phyloP scores from a whole-genome alignment of 2,797 vertebrate genomes.

The Fistularia commersonii region DNA sequence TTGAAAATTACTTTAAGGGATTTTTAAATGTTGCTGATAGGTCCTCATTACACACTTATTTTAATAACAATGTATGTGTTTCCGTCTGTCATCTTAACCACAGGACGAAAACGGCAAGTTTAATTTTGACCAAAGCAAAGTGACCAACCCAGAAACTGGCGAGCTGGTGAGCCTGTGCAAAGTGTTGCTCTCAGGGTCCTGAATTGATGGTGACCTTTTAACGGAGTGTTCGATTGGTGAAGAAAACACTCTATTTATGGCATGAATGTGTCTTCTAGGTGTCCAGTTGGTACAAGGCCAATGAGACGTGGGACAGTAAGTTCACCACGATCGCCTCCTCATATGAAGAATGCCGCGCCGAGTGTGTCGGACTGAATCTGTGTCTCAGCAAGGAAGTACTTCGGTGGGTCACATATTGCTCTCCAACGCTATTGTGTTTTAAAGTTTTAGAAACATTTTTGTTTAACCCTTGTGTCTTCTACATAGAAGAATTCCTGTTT shows the following conservation, averaged over 20 bases:
- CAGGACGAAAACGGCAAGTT: slow-evolving; percentile 84
- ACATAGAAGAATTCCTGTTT: too few relatives aligned
- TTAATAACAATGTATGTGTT: background rate
- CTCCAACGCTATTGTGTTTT: too few relatives aligned
- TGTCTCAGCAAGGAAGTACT: slow-evolving; percentile 84
- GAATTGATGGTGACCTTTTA: background rate
- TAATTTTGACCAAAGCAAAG: slow-evolving; percentile 83
- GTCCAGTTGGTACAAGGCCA: slow-evolving; percentile 85
- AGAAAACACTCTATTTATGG: background rate
- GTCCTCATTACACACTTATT: too few relatives aligned
- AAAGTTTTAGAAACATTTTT: background rate
- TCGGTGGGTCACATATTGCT: slow-evolving; percentile 65
- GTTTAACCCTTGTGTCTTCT: background rate
- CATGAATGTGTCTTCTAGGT: slow-evolving; percentile 64
- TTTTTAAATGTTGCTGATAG: too few relatives aligned
- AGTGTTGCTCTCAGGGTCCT: background rate
- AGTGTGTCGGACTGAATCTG: slow-evolving; percentile 90
- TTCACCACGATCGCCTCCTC: slow-evolving; percentile 89
- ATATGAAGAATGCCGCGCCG: slow-evolving; percentile 90
- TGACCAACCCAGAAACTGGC: slow-evolving; percentile 86
- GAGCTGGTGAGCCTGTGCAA: slow-evolving; percentile 73
- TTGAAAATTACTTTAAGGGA: slow-evolving; percentile 1
- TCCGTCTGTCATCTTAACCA: background rate
- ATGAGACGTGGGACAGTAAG: slow-evolving; percentile 92
- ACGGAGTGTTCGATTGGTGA: background rate